Percentiles rank a stretch among this genome's conserved stretches.
Conservation (phyloP, 2,113 vertebrate species). For the Planiliza haematocheilus region DNA sequence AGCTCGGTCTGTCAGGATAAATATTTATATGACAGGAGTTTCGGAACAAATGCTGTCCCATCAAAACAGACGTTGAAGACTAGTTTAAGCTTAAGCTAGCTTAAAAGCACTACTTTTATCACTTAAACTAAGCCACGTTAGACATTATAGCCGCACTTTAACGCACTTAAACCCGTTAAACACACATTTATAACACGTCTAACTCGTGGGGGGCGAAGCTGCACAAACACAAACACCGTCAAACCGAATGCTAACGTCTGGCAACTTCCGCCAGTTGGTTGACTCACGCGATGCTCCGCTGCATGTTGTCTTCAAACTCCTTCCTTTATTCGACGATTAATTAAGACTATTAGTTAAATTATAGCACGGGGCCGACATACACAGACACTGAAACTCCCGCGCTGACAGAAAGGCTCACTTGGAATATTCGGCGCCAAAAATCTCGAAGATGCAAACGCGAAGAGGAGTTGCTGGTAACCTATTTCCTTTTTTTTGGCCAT, state of each 20-base stretch:
- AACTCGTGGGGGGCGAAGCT: not conserved
- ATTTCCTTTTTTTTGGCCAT: not conserved
- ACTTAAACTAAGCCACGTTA: not conserved
- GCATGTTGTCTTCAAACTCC: constrained; percentile 68
- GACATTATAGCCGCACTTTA: fast-evolving
- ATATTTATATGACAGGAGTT: too few species aligned
- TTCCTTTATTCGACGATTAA: not conserved
- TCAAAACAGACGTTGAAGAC: not conserved
- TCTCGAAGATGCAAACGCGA: not conserved
- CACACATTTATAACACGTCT: not conserved
- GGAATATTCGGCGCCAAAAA: constrained; percentile 81
- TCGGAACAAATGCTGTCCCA: not conserved
- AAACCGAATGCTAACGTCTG: not conserved
- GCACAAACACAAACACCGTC: not conserved
- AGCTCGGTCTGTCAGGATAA: too few species aligned
- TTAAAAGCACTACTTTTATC: not conserved
- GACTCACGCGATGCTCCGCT: constrained; percentile 85
- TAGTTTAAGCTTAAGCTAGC: constrained; percentile 5
- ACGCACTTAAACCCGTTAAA: not conserved
- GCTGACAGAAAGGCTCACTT: constrained; percentile 25
- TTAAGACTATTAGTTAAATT: not conserved
- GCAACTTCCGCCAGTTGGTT: not conserved
- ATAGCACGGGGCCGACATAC: not conserved
- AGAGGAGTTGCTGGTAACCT: fast-evolving
- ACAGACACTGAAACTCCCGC: constrained; percentile 62